Conservation (phyloP, 2,797 vertebrate species). For the Pampus argenteus region DNA sequence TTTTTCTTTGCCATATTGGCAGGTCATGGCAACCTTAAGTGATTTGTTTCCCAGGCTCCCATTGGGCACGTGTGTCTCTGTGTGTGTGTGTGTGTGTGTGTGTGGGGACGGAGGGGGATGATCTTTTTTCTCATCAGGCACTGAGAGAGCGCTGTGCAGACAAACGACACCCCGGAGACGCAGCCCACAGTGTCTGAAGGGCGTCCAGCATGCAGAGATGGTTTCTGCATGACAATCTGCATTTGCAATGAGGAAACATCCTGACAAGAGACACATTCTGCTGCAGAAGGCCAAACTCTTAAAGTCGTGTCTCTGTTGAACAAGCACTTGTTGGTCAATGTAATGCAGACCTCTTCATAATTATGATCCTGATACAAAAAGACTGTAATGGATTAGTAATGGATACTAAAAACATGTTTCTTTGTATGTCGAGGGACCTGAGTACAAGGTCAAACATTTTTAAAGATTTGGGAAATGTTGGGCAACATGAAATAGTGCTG, state of each 20-base stretch:
- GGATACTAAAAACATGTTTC: neutral
- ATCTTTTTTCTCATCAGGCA: constrained; percentile 67
- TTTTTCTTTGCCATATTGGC: constrained; percentile 49
- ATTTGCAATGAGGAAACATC: constrained; percentile 53
- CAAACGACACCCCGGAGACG: constrained; percentile 61
- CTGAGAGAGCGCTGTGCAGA: constrained; percentile 36
- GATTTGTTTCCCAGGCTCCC: constrained; percentile 69
- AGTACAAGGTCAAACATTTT: too few relatives aligned
- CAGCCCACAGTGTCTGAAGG: constrained; percentile 60
- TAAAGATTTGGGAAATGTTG: too few relatives aligned
- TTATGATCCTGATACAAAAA: constrained; percentile 1
- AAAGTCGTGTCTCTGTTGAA: neutral
- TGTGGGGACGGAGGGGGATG: neutral
- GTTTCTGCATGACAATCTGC: constrained; percentile 65
- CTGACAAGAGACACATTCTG: constrained; percentile 22
- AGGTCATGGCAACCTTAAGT: constrained; percentile 47
- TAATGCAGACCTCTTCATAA: too few relatives aligned
- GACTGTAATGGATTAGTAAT: neutral
- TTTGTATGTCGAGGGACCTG: neutral
- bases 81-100: neutral
- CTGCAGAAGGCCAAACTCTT: neutral
- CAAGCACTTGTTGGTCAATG: neutral
- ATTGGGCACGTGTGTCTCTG: constrained; percentile 4
- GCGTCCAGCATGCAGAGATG: constrained; percentile 62
- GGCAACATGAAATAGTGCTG: neutral